Base-by-base conservation (phyloP, 2,888 invertebrate genomes). In the Boloria selene region DNA sequence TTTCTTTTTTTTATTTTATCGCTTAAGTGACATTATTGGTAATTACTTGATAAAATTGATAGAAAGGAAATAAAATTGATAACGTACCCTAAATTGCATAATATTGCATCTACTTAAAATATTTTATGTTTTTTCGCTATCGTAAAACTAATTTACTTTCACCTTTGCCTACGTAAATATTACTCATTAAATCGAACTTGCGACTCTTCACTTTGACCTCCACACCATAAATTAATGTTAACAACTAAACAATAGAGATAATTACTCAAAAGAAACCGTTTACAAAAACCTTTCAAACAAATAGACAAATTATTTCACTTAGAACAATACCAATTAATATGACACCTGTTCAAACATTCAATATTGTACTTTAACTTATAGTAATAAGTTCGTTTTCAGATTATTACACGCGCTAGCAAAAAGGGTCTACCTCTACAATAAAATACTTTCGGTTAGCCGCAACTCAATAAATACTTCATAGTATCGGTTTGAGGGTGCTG, bases 391-490 rank as follows among this genome's bases (percentile, higher is more conserved):
- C 64, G 42, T 71, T 61, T 73, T 70, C 80, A 22, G 63, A 63
- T 53, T 74, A 69, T 73, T 75, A 13, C 71, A 75, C 73, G 76
- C 63, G 68, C 69, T 60, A 67, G 52, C 64, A 74, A 75, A 79
- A 90, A 88, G 87, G 89, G 85, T 85, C 80, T 81, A 85, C 82
- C 80, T 86, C 79, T 78, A 90, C 88, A 89, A 90, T 90, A 86
- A 87, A 91, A 90, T 90, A 89, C 85, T 84, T 90, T 85, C 76
- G 92, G 91, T 89, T 78, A 85, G 81, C 92, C 92, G 81, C 92
- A 89, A 86, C 87, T 90, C 90, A 87, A 92, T 92, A 92, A 92
- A 92, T 92, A 92, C 91, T 89, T 91, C 88, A 90, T 90, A 88
- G 88, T 89, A 90, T 88, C 87, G 86, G 87, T 84, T 84, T 83